Base-by-base conservation (phyloP, 2,113 vertebrate species). In the Dicaeum eximium region DNA sequence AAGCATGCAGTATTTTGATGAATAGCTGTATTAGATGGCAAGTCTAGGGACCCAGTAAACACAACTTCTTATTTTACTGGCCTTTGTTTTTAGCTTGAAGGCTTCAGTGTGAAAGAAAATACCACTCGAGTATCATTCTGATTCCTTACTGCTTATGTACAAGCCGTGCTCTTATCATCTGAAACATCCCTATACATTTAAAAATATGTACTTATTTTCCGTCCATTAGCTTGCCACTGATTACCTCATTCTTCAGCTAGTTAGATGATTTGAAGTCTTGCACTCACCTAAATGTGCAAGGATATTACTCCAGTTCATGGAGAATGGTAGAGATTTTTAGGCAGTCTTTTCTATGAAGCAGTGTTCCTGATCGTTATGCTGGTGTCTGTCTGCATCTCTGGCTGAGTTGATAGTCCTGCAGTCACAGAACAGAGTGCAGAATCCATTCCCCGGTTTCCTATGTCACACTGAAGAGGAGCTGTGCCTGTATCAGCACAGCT, bases 21-120 rank as follows among this genome's bases (percentile, higher is more conserved):
- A 98, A 98, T 97, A 95, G 95, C 86, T 96, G 91, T 95, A 80
- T 95, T 94, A 96, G 93, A 92, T 90, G 92, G 96, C 92, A 97
- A 93, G 92, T 91, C 92, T 87, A 77, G 94, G 90, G 93, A 94
- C 89, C 51, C 37, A 70, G 50, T 84, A 95, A 95, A 93, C 72
- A 84, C 40, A 81, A 14, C 50, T 80, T 90, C 50, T 73, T 72
- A n/a, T 82, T 94, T 84, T 79, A 33, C 71, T 80, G 78, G 50
- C 14, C 50, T 73, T 92, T 58, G 9, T 93, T 94, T 92, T 73
- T 78, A 88, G 85, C 57, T 88, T 66, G n/a, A 80, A 78, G 57
- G 40, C 51, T 95, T 88, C 51, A 19, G 33, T 35, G 13, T 80
- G 71, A 50, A 78, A 90, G 62, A 61, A 86, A 93, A 90, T 74